These are phyloP conservation scores for Corythornis cristatus DNA, from an alignment of 2,113 vertebrate species.

Conservation along the genomic window DNA sequence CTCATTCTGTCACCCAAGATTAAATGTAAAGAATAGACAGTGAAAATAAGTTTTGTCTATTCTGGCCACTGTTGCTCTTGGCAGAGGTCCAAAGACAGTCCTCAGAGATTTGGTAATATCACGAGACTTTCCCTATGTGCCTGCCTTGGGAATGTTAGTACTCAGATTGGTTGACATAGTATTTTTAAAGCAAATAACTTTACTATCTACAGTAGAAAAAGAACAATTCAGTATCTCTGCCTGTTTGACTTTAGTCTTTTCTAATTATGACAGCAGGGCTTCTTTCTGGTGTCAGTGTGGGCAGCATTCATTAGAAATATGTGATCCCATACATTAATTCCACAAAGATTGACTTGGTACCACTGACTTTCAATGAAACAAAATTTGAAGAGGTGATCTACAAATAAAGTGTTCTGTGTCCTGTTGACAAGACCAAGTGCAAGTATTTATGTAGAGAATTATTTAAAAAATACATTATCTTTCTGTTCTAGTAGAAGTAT, in stretches of 20 bases:
- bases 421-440: neutral
- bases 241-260: neutral
- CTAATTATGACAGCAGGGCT: neutral
- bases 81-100: neutral
- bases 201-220: neutral
- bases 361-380: neutral
- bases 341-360: neutral
- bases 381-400: neutral
- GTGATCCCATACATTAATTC: neutral
- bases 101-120: neutral
- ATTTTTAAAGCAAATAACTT: neutral
- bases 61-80: neutral
- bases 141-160: neutral
- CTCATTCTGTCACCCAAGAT: neutral
- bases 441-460: neutral
- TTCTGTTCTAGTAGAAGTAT: neutral
- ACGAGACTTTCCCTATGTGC: neutral
- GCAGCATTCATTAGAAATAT: neutral
- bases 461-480: neutral
- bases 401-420: neutral
- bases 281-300: neutral
- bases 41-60: neutral
- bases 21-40: neutral
- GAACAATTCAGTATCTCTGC: neutral
- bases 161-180: neutral